phyloP scores from a whole-genome alignment of 1,140 invertebrate genomes.

The Zeugodacus cucurbitae region DNA sequence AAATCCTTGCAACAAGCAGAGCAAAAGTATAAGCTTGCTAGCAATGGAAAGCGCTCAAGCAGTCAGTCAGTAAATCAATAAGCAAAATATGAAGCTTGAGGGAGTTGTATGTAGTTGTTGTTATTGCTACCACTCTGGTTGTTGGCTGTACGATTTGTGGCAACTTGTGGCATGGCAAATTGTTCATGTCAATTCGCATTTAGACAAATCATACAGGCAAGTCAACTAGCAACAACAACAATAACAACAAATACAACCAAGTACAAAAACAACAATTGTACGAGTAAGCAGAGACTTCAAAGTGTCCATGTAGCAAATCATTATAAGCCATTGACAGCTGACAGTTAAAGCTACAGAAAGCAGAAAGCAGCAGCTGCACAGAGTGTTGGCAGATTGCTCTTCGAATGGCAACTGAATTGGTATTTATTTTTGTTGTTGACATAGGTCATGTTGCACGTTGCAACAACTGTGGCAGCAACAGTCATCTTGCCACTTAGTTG shows the following conservation, averaged over 20 bases:
- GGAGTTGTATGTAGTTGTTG: not conserved
- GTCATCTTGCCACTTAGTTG: conserved; percentile 7
- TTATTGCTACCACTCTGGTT: not conserved
- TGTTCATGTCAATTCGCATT: conserved; percentile 35
- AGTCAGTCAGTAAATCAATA: conserved; percentile 30
- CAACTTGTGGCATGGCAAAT: conserved; percentile 28
- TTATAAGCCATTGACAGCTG: conserved; percentile 38
- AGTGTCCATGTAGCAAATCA: conserved; percentile 32
- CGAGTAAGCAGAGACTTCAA: not conserved
- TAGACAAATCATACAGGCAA: not conserved
- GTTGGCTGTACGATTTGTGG: not conserved
- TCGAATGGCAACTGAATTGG: not conserved
- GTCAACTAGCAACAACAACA: not conserved
- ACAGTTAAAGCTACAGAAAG: not conserved
- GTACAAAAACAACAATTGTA: not conserved
- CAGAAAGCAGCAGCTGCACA: not conserved
- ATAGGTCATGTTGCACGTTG: not conserved
- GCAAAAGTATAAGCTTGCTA: not conserved
- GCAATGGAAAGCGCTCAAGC: not conserved
- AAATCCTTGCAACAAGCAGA: not conserved
- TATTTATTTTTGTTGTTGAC: not conserved
- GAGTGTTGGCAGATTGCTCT: not conserved
- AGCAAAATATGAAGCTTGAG: not conserved
- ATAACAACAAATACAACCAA: not conserved
- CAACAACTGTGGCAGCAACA: not conserved